Percentiles rank a stretch among this genome's conserved stretches.
phyloP scores from a whole-genome alignment of 2,797 vertebrate species.

The Protosalanx chinensis region DNA sequence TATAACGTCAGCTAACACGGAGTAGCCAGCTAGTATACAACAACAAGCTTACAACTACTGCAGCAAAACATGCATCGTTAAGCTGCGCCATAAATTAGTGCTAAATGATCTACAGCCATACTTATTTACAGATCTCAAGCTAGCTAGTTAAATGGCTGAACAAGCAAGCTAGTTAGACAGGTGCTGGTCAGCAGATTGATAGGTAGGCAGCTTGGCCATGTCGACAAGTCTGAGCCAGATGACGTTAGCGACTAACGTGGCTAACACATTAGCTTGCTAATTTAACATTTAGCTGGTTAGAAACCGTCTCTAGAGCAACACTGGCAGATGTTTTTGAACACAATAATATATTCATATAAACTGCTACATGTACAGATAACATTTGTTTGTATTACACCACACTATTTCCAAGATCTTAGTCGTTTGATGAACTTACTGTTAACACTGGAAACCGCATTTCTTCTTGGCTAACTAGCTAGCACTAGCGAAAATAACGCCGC shows the following conservation, averaged over 20 bases:
- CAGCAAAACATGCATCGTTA: no score
- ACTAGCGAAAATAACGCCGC: slow-evolving; percentile 27
- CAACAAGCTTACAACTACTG: no score
- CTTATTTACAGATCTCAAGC: no score
- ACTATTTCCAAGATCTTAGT: not conserved
- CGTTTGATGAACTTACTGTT: slow-evolving; percentile 45
- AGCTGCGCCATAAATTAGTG: no score
- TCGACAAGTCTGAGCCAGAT: not conserved
- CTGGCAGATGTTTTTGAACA: slow-evolving; percentile 2
- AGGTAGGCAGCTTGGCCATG: not conserved
- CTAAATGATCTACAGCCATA: no score
- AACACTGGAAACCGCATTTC: slow-evolving; percentile 48
- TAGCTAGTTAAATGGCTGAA: no score
- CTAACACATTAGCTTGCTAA: not conserved
- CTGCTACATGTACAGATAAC: not conserved
- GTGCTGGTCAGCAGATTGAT: not conserved
- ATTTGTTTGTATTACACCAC: no score
- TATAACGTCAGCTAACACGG: not conserved
- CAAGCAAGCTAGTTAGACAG: slow-evolving; percentile 9
- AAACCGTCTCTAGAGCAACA: slow-evolving; percentile 1
- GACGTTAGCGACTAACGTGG: not conserved
- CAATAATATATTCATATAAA: slow-evolving; percentile 12
- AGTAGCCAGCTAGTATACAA: not conserved
- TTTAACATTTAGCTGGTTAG: slow-evolving; percentile 11
- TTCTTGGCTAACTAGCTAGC: slow-evolving; percentile 17